These are phyloP conservation scores for Scaptomyza caliginosa DNA, from an alignment of 2,888 invertebrate species.

Conservation along the genomic window DNA sequence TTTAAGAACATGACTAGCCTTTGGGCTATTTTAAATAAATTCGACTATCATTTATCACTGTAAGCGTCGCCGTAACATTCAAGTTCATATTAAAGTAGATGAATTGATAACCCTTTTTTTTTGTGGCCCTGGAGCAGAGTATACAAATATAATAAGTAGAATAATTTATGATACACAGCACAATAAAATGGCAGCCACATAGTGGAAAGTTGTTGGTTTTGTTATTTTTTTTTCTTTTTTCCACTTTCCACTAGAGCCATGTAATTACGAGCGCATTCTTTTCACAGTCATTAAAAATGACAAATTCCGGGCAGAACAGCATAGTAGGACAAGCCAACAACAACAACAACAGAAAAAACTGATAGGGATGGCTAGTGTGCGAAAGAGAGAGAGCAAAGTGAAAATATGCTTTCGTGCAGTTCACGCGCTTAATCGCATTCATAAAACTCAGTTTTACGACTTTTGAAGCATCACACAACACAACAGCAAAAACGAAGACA, in stretches of 20 bases:
- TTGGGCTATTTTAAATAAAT: too few relatives aligned
- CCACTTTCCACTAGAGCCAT: slow-evolving; percentile 44
- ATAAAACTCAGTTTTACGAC: slow-evolving; percentile 78
- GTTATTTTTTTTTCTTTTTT: background rate
- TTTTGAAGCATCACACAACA: slow-evolving; percentile 61
- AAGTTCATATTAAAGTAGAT: background rate
- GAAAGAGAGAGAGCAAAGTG: slow-evolving; percentile 22
- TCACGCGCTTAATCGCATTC: slow-evolving; percentile 78
- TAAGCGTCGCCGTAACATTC: background rate
- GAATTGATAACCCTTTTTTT: background rate
- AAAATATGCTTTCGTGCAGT: slow-evolving; percentile 74
- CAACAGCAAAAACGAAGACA: slow-evolving; percentile 16
- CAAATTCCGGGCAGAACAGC: slow-evolving; percentile 70
- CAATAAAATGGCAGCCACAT: slow-evolving; percentile 61
- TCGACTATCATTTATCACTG: background rate
- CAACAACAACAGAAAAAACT: slow-evolving; percentile 3
- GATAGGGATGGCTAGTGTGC: background rate
- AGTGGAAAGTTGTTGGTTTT: slow-evolving; percentile 23
- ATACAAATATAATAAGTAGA: slow-evolving; percentile 38
- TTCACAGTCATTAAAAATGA: slow-evolving; percentile 76
- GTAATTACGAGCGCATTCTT: slow-evolving; percentile 76
- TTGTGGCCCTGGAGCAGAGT: background rate
- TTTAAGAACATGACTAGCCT: too few relatives aligned
- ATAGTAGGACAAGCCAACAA: slow-evolving; percentile 54
- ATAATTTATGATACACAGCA: slow-evolving; percentile 61